Conservation (phyloP, 2,888 invertebrate species). For the Liopterus haemorrhoidalis region DNA sequence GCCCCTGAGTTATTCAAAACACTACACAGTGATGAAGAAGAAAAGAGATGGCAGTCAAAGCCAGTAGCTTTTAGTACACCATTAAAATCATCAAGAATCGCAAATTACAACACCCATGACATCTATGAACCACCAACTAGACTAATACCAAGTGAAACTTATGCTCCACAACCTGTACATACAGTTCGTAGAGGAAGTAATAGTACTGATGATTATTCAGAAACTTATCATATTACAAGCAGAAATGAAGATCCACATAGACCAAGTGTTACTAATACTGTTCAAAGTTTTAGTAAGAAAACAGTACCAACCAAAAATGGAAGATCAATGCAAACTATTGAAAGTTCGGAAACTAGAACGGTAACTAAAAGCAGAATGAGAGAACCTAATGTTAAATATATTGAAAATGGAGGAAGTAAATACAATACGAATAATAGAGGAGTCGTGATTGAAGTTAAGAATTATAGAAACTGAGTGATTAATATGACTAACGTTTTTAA, state of each 20-base stretch:
- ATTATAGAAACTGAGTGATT: constrained; percentile 37
- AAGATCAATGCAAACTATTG: constrained; percentile 60
- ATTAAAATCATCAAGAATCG: constrained; percentile 37
- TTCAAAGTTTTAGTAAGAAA: constrained; percentile 64
- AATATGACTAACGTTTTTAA: too few relatives aligned
- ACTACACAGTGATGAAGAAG: constrained; percentile 57
- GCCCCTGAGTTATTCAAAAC: constrained; percentile 69
- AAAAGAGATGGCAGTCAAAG: constrained; percentile 31
- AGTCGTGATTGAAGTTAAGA: constrained; percentile 57
- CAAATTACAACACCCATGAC: constrained; percentile 39
- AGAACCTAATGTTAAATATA: constrained; percentile 52
- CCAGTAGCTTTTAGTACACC: constrained; percentile 32
- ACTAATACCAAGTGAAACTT: constrained; percentile 46
- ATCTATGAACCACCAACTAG: constrained; percentile 46
- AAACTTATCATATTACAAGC: constrained; percentile 64
- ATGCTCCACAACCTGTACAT: constrained; percentile 37
- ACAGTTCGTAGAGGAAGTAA: constrained; percentile 57
- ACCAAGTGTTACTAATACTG: constrained; percentile 65
- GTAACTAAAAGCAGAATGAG: constrained; percentile 60
- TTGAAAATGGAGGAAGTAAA: constrained; percentile 48
- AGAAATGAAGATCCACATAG: constrained; percentile 60
- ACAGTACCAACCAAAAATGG: constrained; percentile 60
- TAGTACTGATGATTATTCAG: constrained; percentile 65
- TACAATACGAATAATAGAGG: constrained; percentile 45
- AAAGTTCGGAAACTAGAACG: constrained; percentile 65